phyloP scores from a whole-genome alignment of 2,888 invertebrate species.

The Agrotis segetum region DNA sequence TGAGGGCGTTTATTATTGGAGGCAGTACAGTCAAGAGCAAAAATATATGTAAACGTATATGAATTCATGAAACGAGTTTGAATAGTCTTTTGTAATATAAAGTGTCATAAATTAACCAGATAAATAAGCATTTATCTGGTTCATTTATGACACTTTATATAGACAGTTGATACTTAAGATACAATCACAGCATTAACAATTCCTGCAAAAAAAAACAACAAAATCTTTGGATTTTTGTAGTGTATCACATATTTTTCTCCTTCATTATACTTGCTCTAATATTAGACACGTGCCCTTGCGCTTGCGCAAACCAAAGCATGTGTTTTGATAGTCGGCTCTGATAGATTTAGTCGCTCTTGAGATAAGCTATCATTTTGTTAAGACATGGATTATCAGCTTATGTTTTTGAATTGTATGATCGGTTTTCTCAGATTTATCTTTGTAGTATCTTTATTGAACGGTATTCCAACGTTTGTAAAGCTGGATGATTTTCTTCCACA shows the following conservation, averaged over 20 bases:
- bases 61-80: not conserved
- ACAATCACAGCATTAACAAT: too few relatives aligned
- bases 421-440: not conserved
- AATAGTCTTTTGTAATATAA: not conserved
- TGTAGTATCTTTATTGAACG: not conserved
- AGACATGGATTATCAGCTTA: constrained; percentile 39
- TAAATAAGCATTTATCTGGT: too few relatives aligned
- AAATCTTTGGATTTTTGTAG: not conserved
- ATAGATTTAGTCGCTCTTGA: constrained; percentile 34
- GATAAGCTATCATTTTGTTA: constrained; percentile 42
- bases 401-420: constrained; percentile 23
- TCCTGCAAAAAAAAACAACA: too few relatives aligned
- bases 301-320: constrained; percentile 25
- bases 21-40: not conserved
- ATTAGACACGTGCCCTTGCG: not conserved
- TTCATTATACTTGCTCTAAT: not conserved
- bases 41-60: too few relatives aligned
- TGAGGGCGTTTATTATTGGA: constrained; percentile 27
- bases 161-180: too few relatives aligned
- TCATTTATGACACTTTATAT: too few relatives aligned
- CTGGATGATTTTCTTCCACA: too few relatives aligned
- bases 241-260: not conserved
- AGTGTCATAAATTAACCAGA: too few relatives aligned
- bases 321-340: constrained; percentile 29
- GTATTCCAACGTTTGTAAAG: too few relatives aligned